Percentiles rank a stretch among this genome's conserved stretches.
Conservation (phyloP, 2,888 invertebrate species). For the Melanophora roralis region DNA sequence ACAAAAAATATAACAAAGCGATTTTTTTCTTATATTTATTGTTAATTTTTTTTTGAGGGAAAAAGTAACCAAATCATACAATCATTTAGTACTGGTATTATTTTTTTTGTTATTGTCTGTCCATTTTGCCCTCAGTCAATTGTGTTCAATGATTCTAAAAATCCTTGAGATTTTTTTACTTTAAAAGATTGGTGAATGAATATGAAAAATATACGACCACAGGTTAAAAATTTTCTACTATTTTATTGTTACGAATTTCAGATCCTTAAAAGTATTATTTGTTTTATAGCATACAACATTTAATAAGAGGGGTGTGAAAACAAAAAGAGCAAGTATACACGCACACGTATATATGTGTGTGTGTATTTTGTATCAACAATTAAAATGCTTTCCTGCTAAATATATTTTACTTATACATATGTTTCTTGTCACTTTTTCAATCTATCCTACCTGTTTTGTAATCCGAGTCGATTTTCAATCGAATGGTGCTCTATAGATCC, state of each 20-base stretch:
- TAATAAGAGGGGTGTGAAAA: too few relatives aligned
- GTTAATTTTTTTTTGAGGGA: neutral
- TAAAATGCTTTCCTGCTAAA: too few relatives aligned
- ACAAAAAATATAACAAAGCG: constrained; percentile 54
- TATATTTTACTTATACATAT: too few relatives aligned
- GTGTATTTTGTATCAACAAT: too few relatives aligned
- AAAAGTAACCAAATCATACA: constrained; percentile 24
- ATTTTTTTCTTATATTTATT: constrained; percentile 14
- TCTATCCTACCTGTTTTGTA: too few relatives aligned
- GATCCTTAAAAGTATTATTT: neutral
- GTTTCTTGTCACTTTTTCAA: too few relatives aligned
- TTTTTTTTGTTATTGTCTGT: neutral
- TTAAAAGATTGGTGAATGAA: constrained; percentile 10
- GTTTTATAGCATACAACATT: too few relatives aligned
- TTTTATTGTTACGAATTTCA: neutral
- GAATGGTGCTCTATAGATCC: too few relatives aligned
- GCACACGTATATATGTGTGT: too few relatives aligned
- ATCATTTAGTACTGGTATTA: constrained; percentile 20
- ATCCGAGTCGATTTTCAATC: too few relatives aligned
- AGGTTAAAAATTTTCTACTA: constrained; percentile 45
- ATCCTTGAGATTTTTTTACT: neutral
- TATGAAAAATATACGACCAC: constrained; percentile 41
- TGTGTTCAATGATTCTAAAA: constrained; percentile 54
- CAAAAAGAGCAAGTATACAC: too few relatives aligned
- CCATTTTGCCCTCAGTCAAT: constrained; percentile 38